phyloP scores from a whole-genome alignment of 2,113 vertebrate species.

The Nestor notabilis region DNA sequence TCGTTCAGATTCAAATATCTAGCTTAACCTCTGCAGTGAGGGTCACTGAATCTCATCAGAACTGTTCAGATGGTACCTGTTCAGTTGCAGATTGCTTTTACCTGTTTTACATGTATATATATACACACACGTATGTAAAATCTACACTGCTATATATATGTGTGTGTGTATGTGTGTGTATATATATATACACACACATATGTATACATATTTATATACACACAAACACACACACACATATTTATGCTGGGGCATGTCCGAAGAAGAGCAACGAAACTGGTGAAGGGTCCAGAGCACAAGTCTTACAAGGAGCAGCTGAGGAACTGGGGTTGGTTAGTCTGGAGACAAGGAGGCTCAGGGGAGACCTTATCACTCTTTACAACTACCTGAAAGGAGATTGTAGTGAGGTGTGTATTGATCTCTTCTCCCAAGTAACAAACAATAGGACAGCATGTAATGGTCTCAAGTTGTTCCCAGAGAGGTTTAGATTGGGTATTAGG shows the following conservation, averaged over 20 bases:
- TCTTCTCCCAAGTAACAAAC: not conserved
- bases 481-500: not conserved
- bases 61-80: not conserved
- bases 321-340: not conserved
- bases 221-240: not conserved
- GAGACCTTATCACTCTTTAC: fast-evolving
- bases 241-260: not conserved
- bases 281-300: not conserved
- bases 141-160: no score
- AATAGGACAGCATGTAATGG: not conserved
- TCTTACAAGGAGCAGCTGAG: not conserved
- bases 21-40: not conserved
- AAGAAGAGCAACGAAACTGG: not conserved
- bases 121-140: not conserved
- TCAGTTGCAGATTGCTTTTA: not conserved
- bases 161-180: no score
- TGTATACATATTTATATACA: not conserved
- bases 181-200: not conserved
- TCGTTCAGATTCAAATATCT: not conserved
- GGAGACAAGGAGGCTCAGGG: not conserved
- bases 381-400: not conserved
- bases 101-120: not conserved
- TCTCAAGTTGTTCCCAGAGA: not conserved
- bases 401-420: not conserved
- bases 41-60: not conserved